A percentile compares a stretch with the other conserved stretches of the same genome.
phyloP scores from a whole-genome alignment of 2,888 invertebrate species.

The Phymatocera aterrima region DNA sequence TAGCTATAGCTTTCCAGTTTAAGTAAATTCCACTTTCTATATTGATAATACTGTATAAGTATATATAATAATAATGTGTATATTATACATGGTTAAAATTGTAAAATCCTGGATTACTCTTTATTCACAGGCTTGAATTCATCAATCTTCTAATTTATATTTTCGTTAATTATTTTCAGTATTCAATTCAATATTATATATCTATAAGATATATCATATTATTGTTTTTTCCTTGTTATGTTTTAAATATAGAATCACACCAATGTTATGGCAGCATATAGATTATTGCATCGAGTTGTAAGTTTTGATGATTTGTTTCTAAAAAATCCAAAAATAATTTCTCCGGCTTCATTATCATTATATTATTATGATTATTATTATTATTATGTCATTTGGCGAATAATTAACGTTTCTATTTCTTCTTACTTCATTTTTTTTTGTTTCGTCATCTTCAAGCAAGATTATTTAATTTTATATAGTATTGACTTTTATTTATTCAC shows the following conservation, averaged over 20 bases:
- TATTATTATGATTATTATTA: background rate
- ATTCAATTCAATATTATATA: background rate
- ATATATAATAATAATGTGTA: background rate
- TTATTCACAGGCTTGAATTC: background rate
- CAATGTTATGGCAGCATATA: constrained; percentile 58
- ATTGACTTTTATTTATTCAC: constrained; percentile 1
- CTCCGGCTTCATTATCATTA: background rate
- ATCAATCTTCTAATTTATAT: background rate
- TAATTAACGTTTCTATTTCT: background rate
- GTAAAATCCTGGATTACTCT: constrained; percentile 2
- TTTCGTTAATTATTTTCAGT: background rate
- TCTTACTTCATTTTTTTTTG: too few relatives aligned
- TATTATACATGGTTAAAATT: constrained; percentile 10
- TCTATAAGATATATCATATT: background rate
- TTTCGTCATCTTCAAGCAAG: too few relatives aligned
- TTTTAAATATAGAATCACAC: constrained; percentile 51
- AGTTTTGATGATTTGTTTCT: background rate
- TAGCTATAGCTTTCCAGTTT: constrained; percentile 1
- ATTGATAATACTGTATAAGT: constrained; percentile 41
- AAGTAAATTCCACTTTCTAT: background rate
- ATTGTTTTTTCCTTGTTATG: constrained; percentile 43
- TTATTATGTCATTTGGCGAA: constrained; percentile 4
- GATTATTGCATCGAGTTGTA: constrained; percentile 59
- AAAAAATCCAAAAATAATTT: constrained; percentile 41
- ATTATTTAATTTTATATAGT: background rate